These are phyloP conservation scores for Bradysia coprophila DNA, from an alignment of 1,140 invertebrate genomes.

Conservation along the genomic window DNA sequence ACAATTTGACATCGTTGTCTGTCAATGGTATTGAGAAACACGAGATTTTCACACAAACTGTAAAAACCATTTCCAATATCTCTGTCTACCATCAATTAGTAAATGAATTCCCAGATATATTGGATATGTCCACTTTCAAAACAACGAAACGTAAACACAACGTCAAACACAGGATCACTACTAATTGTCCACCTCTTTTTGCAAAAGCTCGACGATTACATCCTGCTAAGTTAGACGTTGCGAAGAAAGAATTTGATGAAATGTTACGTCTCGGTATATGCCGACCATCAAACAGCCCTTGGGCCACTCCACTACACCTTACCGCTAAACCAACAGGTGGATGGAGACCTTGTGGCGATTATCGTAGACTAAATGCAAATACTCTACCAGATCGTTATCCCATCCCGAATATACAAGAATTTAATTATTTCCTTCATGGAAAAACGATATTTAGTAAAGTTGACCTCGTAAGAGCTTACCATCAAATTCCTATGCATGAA, in stretches of 20 bases:
- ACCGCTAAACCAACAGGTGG: conserved; percentile 20
- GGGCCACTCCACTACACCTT: conserved; percentile 19
- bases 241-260: conserved; percentile 6
- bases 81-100: no score
- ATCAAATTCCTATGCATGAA: conserved; percentile 20
- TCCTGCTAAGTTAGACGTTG: neutral
- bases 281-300: conserved; percentile 12
- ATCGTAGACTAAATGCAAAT: conserved; percentile 18
- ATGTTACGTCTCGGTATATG: conserved; percentile 10
- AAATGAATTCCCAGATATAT: no score
- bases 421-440: conserved; percentile 15
- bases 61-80: no score
- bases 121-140: no score
- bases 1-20: no score
- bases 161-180: conserved; percentile 8
- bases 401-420: conserved; percentile 15
- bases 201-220: conserved; percentile 13
- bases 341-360: conserved; percentile 24
- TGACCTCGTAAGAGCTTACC: conserved; percentile 25
- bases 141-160: no score
- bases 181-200: conserved; percentile 16
- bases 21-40: no score
- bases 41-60: no score
- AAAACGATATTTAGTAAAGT: conserved; percentile 17
- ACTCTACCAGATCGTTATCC: conserved; percentile 19